Evolutionary conservation across 2,888 invertebrate species (phyloP), one percentile per base, ranked within the genome.

Genomic region (Eustalomyia histrio): DNA sequence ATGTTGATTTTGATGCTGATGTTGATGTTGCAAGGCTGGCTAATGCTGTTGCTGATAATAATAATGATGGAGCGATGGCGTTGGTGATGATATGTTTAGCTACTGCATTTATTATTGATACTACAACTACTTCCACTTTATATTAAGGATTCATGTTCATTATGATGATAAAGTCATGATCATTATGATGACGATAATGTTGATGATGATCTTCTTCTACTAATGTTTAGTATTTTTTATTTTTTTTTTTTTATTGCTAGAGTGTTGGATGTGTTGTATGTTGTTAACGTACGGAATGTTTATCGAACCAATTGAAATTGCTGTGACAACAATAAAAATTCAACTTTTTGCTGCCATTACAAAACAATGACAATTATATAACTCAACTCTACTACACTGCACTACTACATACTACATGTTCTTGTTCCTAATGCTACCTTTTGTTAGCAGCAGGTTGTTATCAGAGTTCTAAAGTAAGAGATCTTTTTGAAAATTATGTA

Each of bases 271-370:
- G 69, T 73, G 85, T 86, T 87, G 86, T 84, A 86, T 84, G 86
- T 84, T 86, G 87, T 88, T 85, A 87, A 88, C 86, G 87, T 81
- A 81, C 72, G 83, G 83, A 83, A 83, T 83, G 83, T 83, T 87
- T 87, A 88, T 87, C 88, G 87, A 88, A 87, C 87, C 88, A 88
- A 88, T 88, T 88, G 88, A 88, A 88, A 88, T 87, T 88, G 88
- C 88, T 88, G 88, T 88, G 88, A 88, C 88, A 87, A 88, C 88
- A 88, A 88, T 88, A 88, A 88, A 88, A 88, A 87, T 88, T 86
- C 88, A 87, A 85, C 85, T 88, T 87, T 84, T 84, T 83, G 80
- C 67, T 78, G 61, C 64, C 74, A 74, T 78, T 78, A 68, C 80
- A 81, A 79, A 79, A 74, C 78, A 83, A 75, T 80, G 83, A 79